Percentiles rank a stretch among this genome's conserved stretches.
Evolutionary conservation across 1,140 invertebrate genomes (phyloP).

Genomic region (Goniozus legneri): DNA sequence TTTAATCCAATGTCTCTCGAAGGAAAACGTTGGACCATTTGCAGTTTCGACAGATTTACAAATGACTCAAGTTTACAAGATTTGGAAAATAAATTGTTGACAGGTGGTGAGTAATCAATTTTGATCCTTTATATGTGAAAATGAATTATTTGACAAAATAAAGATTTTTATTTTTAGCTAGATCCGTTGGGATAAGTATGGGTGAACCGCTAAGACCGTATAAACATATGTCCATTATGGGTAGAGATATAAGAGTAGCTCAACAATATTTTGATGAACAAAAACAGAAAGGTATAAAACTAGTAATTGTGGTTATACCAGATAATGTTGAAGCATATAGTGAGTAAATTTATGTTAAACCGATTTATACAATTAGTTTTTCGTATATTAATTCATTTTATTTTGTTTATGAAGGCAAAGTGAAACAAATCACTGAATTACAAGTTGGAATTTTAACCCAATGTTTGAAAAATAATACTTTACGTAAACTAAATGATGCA

Average conservation of each 20-base stretch:
- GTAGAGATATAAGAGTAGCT: constrained; percentile 8
- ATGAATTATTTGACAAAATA: not conserved
- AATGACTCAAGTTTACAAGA: not conserved
- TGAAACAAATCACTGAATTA: constrained; percentile 77
- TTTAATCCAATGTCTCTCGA: constrained; percentile 16
- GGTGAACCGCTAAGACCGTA: constrained; percentile 24
- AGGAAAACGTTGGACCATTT: constrained; percentile 46
- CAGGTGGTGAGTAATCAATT: not conserved
- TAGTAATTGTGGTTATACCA: constrained; percentile 59
- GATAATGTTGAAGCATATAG: constrained; percentile 49
- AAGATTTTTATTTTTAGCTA: constrained; percentile 9
- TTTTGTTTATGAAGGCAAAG: constrained; percentile 28
- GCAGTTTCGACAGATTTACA: constrained; percentile 39
- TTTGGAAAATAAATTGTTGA: constrained; percentile 1
- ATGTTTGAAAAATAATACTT: constrained; percentile 68
- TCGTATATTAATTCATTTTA: too few species aligned
- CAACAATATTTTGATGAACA: constrained; percentile 19
- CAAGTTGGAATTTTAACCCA: constrained; percentile 75
- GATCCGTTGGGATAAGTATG: constrained; percentile 27
- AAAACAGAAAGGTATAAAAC: constrained; percentile 24
- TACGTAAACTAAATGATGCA: constrained; percentile 45
- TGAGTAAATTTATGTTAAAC: too few species aligned
- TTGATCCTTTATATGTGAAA: not conserved
- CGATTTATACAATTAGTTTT: too few species aligned
- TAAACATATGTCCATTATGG: not conserved